These are phyloP conservation scores for Cantharis nigra DNA, from an alignment of 2,888 invertebrate species.

Conservation along the genomic window DNA sequence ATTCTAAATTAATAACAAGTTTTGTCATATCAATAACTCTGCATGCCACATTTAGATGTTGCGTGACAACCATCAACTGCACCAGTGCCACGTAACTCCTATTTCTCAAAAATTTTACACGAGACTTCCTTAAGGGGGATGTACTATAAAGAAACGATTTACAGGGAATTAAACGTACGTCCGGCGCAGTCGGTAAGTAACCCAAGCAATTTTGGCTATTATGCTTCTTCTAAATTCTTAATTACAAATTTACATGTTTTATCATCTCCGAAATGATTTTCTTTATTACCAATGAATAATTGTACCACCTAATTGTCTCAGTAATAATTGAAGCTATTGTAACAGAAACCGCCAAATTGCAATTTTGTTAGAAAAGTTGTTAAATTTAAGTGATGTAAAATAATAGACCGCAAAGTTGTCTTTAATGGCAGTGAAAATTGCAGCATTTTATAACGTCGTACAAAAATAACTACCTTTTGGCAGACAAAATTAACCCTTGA, in stretches of 20 bases:
- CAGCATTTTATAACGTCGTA: neutral
- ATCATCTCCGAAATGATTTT: neutral
- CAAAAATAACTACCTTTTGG: neutral
- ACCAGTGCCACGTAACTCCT: neutral
- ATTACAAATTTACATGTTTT: neutral
- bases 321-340: neutral
- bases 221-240: neutral
- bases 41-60: neutral
- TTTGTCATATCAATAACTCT: neutral
- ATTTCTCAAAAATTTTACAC: neutral
- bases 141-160: neutral
- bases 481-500: slow-evolving; percentile 4
- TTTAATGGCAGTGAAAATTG: neutral
- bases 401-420: neutral
- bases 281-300: neutral
- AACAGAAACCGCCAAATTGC: neutral
- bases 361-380: neutral
- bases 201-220: neutral
- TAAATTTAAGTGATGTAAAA: neutral
- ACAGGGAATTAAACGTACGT: neutral
- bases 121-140: neutral
- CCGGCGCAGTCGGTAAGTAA: neutral
- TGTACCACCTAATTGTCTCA: neutral
- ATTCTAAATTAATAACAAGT: neutral
- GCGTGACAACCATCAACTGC: neutral